Percentiles rank a stretch among this genome's conserved stretches.
Evolutionary conservation across 2,888 invertebrate genomes (phyloP).

Genomic region (Eupithecia subfuscata): DNA sequence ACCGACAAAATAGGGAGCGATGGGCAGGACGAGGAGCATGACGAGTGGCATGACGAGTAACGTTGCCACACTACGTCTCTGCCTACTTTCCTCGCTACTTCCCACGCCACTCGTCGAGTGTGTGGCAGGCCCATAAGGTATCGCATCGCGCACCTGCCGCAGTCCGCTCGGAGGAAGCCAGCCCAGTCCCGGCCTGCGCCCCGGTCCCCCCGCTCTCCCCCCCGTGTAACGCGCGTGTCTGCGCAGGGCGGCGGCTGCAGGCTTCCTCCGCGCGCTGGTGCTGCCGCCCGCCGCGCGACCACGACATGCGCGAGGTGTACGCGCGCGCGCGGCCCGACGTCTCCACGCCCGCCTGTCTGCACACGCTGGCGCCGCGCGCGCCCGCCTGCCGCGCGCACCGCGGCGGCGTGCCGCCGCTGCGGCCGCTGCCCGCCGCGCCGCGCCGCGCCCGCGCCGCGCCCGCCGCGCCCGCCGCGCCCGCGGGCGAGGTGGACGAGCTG

Average conservation of each 20-base stretch:
- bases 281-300: slow-evolving; percentile 51
- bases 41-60: no score
- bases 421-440: slow-evolving; percentile 47
- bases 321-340: slow-evolving; percentile 64
- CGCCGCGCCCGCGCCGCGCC: slow-evolving; percentile 37
- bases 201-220: not conserved
- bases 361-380: slow-evolving; percentile 53
- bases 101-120: no score
- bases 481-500: slow-evolving; percentile 50
- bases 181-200: slow-evolving; percentile 32
- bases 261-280: slow-evolving; percentile 60
- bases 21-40: no score
- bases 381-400: slow-evolving; percentile 54
- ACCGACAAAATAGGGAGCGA: no score
- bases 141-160: slow-evolving; percentile 9
- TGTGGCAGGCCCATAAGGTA: not conserved
- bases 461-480: slow-evolving; percentile 53
- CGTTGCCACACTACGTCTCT: no score
- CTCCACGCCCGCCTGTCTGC: slow-evolving; percentile 80
- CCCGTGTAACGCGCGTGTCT: slow-evolving; percentile 50
- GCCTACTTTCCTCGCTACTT: no score
- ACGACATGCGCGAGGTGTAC: slow-evolving; percentile 85
- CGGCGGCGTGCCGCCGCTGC: slow-evolving; percentile 54
- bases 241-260: slow-evolving; percentile 54
- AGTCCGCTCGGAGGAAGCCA: slow-evolving; percentile 56